phyloP scores from a whole-genome alignment of 2,113 vertebrate genomes.

The Gambusia holbrooki region DNA sequence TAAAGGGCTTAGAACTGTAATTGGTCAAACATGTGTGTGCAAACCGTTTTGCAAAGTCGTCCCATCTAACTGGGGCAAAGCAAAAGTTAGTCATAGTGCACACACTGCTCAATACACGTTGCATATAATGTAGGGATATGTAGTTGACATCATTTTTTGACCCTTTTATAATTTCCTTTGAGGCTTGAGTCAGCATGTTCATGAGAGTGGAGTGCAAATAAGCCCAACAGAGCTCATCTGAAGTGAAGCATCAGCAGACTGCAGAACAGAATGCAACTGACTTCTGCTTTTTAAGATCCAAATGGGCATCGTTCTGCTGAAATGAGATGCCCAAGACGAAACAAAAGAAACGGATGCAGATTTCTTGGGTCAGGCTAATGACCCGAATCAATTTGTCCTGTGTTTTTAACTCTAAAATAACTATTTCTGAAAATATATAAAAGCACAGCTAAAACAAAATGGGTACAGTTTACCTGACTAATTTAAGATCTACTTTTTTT shows the following conservation, averaged over 20 bases:
- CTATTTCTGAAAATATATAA: too few species aligned
- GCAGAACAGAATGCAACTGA: conserved; percentile 14
- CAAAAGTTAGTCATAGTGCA: conserved; percentile 31
- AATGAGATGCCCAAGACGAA: conserved; percentile 33
- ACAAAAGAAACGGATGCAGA: conserved; percentile 12
- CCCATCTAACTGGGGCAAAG: conserved; percentile 14
- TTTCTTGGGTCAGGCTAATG: conserved; percentile 17
- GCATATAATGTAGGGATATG: conserved; percentile 26
- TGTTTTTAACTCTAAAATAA: too few species aligned
- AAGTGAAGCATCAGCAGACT: conserved; percentile 44
- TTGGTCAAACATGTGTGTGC: not conserved
- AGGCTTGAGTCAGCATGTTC: conserved; percentile 45
- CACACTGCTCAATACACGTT: conserved; percentile 16
- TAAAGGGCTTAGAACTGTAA: not conserved
- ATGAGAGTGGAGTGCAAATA: conserved; percentile 29
- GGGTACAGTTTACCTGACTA: too few species aligned
- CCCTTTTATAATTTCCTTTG: conserved; percentile 36
- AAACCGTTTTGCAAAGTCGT: conserved; percentile 7
- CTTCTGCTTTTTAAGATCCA: conserved; percentile 22
- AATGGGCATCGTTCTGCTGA: conserved; percentile 33
- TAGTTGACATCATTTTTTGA: conserved; percentile 37
- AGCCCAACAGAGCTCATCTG: conserved; percentile 26
- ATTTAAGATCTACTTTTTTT: too few species aligned
- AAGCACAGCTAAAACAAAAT: too few species aligned
- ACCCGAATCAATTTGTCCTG: not conserved